phyloP scores from a whole-genome alignment of 2,797 vertebrate genomes.

The Todus mexicanus region DNA sequence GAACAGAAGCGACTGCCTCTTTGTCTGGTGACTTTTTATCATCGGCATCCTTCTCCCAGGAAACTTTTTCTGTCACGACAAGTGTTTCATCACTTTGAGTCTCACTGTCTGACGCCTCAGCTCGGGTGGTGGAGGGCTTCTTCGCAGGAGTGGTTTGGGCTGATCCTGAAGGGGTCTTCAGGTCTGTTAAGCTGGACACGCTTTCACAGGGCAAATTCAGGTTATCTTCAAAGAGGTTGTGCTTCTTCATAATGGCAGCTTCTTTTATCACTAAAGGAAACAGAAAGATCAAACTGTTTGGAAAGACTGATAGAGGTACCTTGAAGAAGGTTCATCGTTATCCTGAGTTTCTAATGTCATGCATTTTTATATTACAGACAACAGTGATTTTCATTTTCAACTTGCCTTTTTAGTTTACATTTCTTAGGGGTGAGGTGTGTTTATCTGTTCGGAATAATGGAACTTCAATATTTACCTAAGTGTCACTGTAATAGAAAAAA shows the following conservation, averaged over 20 bases:
- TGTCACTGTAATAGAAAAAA: neutral
- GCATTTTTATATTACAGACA: neutral
- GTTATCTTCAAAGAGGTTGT: conserved; percentile 87
- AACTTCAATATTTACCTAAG: neutral
- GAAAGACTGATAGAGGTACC: neutral
- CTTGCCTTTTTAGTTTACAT: neutral
- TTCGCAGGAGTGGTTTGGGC: conserved; percentile 77
- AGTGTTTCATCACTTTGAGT: conserved; percentile 33
- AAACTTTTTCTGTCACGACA: neutral
- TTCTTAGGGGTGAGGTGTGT: neutral
- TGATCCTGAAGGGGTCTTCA: conserved; percentile 73
- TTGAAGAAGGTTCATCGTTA: neutral
- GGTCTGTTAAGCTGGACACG: conserved; percentile 81
- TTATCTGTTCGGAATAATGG: neutral
- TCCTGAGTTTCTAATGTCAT: neutral
- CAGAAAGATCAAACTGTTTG: neutral
- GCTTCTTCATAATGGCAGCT: conserved; percentile 84
- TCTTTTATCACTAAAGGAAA: conserved; percentile 86
- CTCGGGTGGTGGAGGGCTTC: neutral
- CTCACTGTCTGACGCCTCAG: neutral
- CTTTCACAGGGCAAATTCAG: conserved; percentile 80
- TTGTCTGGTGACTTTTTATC: neutral
- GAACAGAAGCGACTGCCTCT: neutral
- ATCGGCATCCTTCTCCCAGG: neutral
- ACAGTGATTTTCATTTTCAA: neutral